Base-by-base conservation (phyloP, 2,113 vertebrate genomes). In the Phyllostomus hastatus region DNA sequence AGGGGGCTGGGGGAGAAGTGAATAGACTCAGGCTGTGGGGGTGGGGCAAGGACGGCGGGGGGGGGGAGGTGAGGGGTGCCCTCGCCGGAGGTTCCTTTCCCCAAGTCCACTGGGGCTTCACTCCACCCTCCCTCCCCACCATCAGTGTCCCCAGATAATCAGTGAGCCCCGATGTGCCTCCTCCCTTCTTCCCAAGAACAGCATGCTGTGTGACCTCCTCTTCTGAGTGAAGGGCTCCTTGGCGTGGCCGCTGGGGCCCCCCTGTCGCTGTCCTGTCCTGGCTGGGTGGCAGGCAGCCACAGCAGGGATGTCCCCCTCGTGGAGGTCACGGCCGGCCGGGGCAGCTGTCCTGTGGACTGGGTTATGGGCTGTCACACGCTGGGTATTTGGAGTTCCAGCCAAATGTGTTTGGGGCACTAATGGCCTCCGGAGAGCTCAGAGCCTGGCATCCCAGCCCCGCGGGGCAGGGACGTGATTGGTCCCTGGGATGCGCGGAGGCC, bases 11-110 rank as follows among this genome's bases (percentile, higher is more conserved):
- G 31, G 22, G 46, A 81, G 59, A 85, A 76, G 8, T 17, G 66
- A 48, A 22, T 17, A 16, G 35, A 22, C 1, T 19, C 20, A 35
- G 48, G 5, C 70, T 7, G 10, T 24, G 59, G 24, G 59, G 24
- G 59, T 6, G 0, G 59, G 59, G 31, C 7, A 2, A 3, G 7
- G 67, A 64, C 26, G 5, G 8, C 10, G 31, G 28, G 5, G 10
- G 10, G 31, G 28, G 6, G 12, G 31, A 16, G 19, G 38, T 17
- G 57, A 59, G 59, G 0, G 46, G 35, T 22, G 41, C 16, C 54
- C 73, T 66, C 0, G 0, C 41, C 14, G 7, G 1, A 52, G 54
- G 15, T 57, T 79, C 69, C 43, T 80, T 69, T 52, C 52, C 75
- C 72, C 26, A 8, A 15, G 43, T 35, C n/a, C 7, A 0, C 16